Evolutionary conservation across 2,888 invertebrate species (phyloP), one percentile per base, ranked within the genome.

Genomic region (Hylaea fasciaria): DNA sequence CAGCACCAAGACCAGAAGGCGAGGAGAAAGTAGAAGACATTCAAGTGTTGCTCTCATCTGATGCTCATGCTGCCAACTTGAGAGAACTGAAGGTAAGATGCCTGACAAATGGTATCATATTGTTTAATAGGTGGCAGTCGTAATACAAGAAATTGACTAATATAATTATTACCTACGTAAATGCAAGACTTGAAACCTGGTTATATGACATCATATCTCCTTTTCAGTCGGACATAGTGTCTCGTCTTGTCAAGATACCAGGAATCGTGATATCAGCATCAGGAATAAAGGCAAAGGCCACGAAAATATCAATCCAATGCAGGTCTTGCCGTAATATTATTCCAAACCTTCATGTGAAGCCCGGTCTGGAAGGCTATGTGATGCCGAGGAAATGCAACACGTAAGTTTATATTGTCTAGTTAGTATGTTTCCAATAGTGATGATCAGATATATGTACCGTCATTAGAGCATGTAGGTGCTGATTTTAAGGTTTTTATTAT

Each of bases 191-290:
- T n/a, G n/a, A n/a, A n/a, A n/a, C n/a, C n/a, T n/a, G n/a, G n/a
- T n/a, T 29, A n/a, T 13, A 1, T 28, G 0, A 45, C 22, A 7
- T 10, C 9, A 32, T 14, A 3, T 14, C 13, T 49, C 37, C 29
- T 12, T 93, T 92, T 71, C 83, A 98, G 96, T 98, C 98, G 0
- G 97, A 98, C 69, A 95, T 96, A 74, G 98, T 99, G 16, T 98
- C 99, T 0, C 95, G 96, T 48, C 89, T 99, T 64, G 96, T 99
- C 0, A 99, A 98, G 93, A 96, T 99, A 63, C 97, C 98, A 48
- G 99, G 99, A 0, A 99, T 99, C 65, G 95, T 99, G 16, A 96
- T 99, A 57, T 96, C 98, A 51, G 98, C 98, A 0, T 97, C 98
- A 0, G 97, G 97, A 12, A 97, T 99, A 63, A 96, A 96, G 86